phyloP scores from a whole-genome alignment of 2,797 vertebrate species.

The Sebastes minor region DNA sequence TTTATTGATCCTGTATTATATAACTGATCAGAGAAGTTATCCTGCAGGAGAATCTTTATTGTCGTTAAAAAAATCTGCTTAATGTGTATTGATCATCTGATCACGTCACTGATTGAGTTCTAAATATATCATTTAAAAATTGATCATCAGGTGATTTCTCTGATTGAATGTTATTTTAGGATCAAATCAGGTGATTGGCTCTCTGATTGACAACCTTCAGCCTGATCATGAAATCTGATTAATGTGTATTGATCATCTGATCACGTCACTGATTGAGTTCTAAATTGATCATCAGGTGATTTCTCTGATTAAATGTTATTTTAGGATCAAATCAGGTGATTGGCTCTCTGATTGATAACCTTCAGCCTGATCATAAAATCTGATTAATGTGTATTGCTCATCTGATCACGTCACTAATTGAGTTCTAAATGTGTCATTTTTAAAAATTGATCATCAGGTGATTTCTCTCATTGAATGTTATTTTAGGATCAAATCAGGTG shows the following conservation, averaged over 20 bases:
- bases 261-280: too few species aligned
- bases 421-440: not conserved
- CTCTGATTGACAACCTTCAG: slow-evolving; percentile 24
- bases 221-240: not conserved
- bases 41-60: too few species aligned
- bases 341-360: slow-evolving; percentile 20
- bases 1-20: not conserved
- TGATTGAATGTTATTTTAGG: not conserved
- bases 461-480: not conserved
- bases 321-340: not conserved
- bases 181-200: not conserved
- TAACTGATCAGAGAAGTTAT: not conserved
- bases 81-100: not conserved
- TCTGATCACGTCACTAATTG: too few species aligned
- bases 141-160: not conserved
- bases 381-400: not conserved
- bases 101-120: not conserved
- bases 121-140: not conserved
- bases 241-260: not conserved
- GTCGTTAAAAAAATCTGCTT: not conserved
- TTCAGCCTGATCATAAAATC: not conserved
- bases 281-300: not conserved
- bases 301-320: not conserved
- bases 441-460: not conserved
- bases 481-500: not conserved